A percentile compares a stretch with the other conserved stretches of the same genome.
phyloP scores from a whole-genome alignment of 2,888 invertebrate species.

The Limnephilus auricula region DNA sequence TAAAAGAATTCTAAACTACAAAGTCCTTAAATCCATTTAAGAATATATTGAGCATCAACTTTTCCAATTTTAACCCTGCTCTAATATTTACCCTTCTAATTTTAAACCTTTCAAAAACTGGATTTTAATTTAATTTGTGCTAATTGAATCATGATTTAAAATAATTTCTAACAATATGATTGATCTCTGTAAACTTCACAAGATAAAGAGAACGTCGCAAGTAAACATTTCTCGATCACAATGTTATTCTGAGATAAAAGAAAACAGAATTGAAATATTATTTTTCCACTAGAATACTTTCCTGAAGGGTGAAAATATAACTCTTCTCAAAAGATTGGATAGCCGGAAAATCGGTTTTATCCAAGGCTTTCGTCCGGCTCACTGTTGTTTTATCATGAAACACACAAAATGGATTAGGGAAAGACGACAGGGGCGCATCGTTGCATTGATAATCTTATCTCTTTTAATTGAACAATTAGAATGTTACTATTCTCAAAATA shows the following conservation, averaged over 20 bases:
- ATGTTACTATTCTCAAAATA: too few species aligned
- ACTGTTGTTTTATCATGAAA: background rate
- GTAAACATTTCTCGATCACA: background rate
- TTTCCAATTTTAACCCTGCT: background rate
- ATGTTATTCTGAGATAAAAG: background rate
- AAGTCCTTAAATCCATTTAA: background rate
- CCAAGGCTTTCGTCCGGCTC: background rate
- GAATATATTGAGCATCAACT: background rate
- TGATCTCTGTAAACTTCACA: background rate
- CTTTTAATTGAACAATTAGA: too few species aligned
- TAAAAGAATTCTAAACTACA: background rate
- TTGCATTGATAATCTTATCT: background rate
- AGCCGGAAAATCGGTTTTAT: background rate
- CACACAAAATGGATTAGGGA: background rate
- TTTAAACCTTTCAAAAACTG: background rate
- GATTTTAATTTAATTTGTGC: background rate
- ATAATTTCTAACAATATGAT: background rate
- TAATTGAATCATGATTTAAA: background rate
- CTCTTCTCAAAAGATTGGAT: background rate
- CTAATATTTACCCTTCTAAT: background rate
- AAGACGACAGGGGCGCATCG: background rate
- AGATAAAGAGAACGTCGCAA: background rate
- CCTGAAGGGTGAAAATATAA: background rate
- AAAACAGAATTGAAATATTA: conserved; percentile 2
- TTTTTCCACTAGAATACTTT: conserved; percentile 2